Conservation (phyloP, 2,888 invertebrate species). For the Drosophila emarginata region DNA sequence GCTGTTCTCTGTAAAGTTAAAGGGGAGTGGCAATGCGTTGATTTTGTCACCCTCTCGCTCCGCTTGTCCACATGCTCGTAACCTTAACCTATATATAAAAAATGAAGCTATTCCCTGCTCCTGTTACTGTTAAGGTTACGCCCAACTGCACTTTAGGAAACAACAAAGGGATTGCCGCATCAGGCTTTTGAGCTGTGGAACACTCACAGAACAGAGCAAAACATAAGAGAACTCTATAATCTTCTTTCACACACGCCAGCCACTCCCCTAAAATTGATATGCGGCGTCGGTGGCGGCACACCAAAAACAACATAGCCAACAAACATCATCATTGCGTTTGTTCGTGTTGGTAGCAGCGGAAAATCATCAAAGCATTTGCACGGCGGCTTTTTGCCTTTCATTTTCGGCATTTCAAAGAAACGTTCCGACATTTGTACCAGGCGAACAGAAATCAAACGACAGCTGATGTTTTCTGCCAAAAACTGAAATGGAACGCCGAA, state of each 20-base stretch:
- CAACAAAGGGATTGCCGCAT: conserved; percentile 42
- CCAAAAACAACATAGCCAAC: conserved; percentile 62
- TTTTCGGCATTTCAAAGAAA: conserved; percentile 76
- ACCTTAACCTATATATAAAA: conserved; percentile 26
- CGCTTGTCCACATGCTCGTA: background rate
- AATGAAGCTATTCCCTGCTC: conserved; percentile 28
- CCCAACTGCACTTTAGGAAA: conserved; percentile 57
- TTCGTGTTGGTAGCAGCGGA: conserved; percentile 61
- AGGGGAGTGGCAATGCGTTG: background rate
- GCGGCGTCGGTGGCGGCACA: conserved; percentile 44
- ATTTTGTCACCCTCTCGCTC: background rate
- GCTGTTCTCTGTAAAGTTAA: background rate
- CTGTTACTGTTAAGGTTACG: conserved; percentile 58
- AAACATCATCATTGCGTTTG: conserved; percentile 57
- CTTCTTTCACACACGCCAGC: conserved; percentile 68
- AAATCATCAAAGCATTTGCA: conserved; percentile 74
- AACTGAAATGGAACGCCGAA: conserved; percentile 50
- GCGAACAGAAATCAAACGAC: conserved; percentile 63
- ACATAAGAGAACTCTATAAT: conserved; percentile 64
- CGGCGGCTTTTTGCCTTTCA: conserved; percentile 72
- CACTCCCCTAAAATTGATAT: conserved; percentile 74
- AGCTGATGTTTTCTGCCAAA: conserved; percentile 64
- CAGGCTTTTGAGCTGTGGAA: background rate
- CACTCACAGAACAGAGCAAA: conserved; percentile 15
- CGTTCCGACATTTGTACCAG: conserved; percentile 77